Evolutionary conservation across 2,797 vertebrate species (phyloP).

Genomic region (Amazona finschi): DNA sequence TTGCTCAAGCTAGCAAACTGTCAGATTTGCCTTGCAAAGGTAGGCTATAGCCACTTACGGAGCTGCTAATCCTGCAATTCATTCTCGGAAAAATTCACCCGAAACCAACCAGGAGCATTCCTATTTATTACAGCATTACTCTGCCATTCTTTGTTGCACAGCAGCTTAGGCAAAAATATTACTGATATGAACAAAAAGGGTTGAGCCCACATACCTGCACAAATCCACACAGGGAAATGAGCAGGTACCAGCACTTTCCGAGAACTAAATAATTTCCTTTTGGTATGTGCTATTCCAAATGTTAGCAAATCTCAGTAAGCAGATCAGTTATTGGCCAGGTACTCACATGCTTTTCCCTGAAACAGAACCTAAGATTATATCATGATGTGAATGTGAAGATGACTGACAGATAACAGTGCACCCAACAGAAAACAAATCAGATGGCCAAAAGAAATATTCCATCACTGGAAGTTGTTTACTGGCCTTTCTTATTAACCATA

Average conservation of each 20-base stretch:
- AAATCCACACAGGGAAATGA: not conserved
- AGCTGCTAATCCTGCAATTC: not conserved
- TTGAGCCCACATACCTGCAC: not conserved
- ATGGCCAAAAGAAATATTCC: not conserved
- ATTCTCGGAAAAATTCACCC: not conserved
- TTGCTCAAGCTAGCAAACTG: not conserved
- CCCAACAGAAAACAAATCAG: not conserved
- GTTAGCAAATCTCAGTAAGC: not conserved
- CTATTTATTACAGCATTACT: not conserved
- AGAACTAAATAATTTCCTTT: not conserved
- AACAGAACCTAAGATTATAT: not conserved
- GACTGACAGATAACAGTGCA: not conserved
- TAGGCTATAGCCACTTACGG: not conserved
- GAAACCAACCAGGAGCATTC: not conserved
- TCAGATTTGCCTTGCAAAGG: not conserved
- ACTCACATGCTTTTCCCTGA: not conserved
- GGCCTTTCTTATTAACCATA: not conserved
- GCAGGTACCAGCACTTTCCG: not conserved
- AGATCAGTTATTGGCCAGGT: not conserved
- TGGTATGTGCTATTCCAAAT: not conserved
- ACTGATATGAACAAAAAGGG: not conserved
- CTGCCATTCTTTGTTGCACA: not conserved
- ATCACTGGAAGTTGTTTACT: not conserved
- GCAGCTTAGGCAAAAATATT: not conserved
- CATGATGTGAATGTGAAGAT: not conserved